A percentile compares a stretch with the other conserved stretches of the same genome.
These are phyloP conservation scores for Drosophila guanche DNA, from an alignment of 1,140 invertebrate species.

Conservation along the genomic window DNA sequence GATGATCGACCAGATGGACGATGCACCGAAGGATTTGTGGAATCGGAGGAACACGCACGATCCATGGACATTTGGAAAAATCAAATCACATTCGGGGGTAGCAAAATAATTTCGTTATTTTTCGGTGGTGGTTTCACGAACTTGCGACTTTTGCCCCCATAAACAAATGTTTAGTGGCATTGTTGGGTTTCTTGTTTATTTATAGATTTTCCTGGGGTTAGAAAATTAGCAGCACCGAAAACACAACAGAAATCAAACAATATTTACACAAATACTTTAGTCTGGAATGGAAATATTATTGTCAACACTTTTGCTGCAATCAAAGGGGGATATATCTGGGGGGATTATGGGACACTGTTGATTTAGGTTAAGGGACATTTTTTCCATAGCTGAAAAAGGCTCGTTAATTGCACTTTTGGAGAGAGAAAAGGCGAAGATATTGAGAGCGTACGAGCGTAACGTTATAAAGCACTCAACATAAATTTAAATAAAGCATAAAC, in stretches of 20 bases:
- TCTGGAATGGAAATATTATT: slow-evolving; percentile 48
- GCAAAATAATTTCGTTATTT: slow-evolving; percentile 41
- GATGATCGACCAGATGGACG: slow-evolving; percentile 67
- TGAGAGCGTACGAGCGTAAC: too few relatives aligned
- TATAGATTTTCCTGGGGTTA: slow-evolving; percentile 55
- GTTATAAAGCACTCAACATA: slow-evolving; percentile 1
- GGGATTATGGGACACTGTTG: slow-evolving; percentile 48
- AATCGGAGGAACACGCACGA: neutral
- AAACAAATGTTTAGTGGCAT: slow-evolving; percentile 52
- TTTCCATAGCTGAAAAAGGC: slow-evolving; percentile 45
- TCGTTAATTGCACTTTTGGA: slow-evolving; percentile 2
- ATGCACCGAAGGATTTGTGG: slow-evolving; percentile 2
- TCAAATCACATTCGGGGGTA: slow-evolving; percentile 28
- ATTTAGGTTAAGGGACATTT: slow-evolving; percentile 53
- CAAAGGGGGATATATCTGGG: neutral
- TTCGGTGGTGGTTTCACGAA: slow-evolving; percentile 40
- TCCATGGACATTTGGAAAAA: slow-evolving; percentile 29
- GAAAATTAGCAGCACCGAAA: slow-evolving; percentile 72
- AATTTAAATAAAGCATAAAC: slow-evolving; percentile 14
- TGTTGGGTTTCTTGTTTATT: slow-evolving; percentile 62
- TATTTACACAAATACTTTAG: slow-evolving; percentile 76
- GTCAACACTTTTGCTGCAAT: slow-evolving; percentile 52
- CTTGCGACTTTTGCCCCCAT: slow-evolving; percentile 9
- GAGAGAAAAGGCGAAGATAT: neutral
- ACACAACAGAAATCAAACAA: slow-evolving; percentile 68